Evolutionary conservation across 2,888 invertebrate genomes (phyloP), one percentile per base, ranked within the genome.

Genomic region (Drosophila mulleri): DNA sequence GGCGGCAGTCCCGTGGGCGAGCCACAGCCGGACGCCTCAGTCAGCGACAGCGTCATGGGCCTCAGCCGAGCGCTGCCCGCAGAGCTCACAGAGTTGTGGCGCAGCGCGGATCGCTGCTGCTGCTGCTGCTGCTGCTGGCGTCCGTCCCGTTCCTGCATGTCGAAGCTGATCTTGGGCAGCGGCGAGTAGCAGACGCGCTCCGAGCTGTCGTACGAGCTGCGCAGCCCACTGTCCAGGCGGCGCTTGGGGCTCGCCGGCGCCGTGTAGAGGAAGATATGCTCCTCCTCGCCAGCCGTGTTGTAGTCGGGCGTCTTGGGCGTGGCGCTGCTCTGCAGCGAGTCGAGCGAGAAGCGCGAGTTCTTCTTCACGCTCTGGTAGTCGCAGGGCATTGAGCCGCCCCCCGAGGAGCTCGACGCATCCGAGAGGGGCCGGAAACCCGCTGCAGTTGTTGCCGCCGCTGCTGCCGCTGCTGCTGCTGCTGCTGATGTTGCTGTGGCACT

Each of bases 261-360:
- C 1, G 93, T 92, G 48, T 92, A 93, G 4, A 92, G 78, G 57
- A 92, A 93, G 20, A 92, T 91, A 70, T 88, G 91, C 61, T 92
- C 92, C 70, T 92, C 92, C 65, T 91, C 91, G 16, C 90, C 90
- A 26, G 89, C 89, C 1, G 91, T 91, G 23, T 89, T 85, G 52
- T 92, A 92, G 44, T 92, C 92, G 0, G 93, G 92, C 0, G 93
- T 92, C 75, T 92, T 92, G 53, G 92, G 90, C 8, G 92, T 92
- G 45, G 89, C 89, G 64, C 92, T 92, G 58, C 92, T 93, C 50
- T 93, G 93, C 66, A 93, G 75, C 2, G 92, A 93, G 66, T 93
- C 92, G 71, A 92, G 70, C 1, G 92, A 93, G 73, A 92, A 92
- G 29, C 92, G 88, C 0, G 92, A 92, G 50, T 91, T 92, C 80